Conservation (phyloP, 2,113 vertebrate genomes). For the Acrocephalus arundinaceus region DNA sequence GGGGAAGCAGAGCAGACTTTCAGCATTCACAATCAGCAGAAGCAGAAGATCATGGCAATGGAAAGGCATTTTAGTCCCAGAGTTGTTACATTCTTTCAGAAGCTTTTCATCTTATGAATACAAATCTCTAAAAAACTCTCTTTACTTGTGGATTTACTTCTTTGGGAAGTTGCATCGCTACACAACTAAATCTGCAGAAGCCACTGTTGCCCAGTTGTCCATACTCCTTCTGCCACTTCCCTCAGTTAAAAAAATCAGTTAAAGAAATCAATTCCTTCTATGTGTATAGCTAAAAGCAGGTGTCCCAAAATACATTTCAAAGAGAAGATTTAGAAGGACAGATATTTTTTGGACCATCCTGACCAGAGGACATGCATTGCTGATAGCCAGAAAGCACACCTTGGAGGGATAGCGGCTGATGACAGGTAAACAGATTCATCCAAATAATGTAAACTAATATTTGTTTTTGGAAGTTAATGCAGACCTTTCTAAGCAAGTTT, state of each 20-base stretch:
- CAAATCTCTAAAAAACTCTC: neutral
- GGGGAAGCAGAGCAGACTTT: slow-evolving; percentile 17
- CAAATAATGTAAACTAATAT: neutral
- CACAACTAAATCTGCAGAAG: neutral
- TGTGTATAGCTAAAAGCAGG: neutral
- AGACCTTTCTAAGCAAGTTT: neutral
- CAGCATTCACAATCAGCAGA: slow-evolving; percentile 48
- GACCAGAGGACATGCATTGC: neutral
- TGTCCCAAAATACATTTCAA: neutral
- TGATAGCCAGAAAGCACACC: neutral
- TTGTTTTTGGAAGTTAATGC: neutral
- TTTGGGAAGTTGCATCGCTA: neutral
- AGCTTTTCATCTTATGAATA: slow-evolving; percentile 37
- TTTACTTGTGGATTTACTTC: neutral
- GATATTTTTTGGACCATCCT: neutral
- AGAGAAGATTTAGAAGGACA: neutral
- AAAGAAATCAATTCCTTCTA: neutral
- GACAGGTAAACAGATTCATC: neutral
- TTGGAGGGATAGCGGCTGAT: neutral
- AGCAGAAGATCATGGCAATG: slow-evolving; percentile 25
- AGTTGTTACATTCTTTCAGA: slow-evolving; percentile 11
- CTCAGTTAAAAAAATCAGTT: neutral
- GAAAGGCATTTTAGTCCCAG: slow-evolving; percentile 26
- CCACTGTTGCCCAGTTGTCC: neutral
- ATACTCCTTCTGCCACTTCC: neutral